Percentiles rank a stretch among this genome's conserved stretches.
These are phyloP conservation scores for Ennomos quercinarius DNA, from an alignment of 2,888 invertebrate genomes.

Conservation along the genomic window DNA sequence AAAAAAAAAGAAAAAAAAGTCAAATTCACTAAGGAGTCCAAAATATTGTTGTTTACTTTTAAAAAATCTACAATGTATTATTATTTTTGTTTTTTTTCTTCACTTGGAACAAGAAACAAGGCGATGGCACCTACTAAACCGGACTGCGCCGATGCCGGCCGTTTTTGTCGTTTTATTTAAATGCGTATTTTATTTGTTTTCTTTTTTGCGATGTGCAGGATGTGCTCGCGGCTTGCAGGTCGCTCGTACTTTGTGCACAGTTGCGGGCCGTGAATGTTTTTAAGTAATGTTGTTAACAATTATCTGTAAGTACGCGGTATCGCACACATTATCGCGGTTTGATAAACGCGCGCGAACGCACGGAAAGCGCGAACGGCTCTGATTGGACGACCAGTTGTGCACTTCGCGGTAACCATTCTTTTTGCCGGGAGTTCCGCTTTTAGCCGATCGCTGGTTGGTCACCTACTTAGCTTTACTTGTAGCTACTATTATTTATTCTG, in stretches of 20 bases:
- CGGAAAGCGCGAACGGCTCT: constrained; percentile 72
- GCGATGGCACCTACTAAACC: constrained; percentile 59
- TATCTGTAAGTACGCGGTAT: constrained; percentile 56
- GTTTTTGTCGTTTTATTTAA: constrained; percentile 67
- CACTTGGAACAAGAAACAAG: constrained; percentile 51
- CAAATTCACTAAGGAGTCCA: no score
- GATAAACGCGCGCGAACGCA: constrained; percentile 75
- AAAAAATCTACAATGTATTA: constrained; percentile 2
- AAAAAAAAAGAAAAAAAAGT: no score
- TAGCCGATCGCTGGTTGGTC: constrained; percentile 46
- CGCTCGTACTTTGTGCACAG: constrained; percentile 57
- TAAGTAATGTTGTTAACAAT: constrained; percentile 67
- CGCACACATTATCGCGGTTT: constrained; percentile 65
- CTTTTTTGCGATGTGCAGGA: constrained; percentile 53
- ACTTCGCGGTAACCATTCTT: constrained; percentile 46
- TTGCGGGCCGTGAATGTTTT: constrained; percentile 54
- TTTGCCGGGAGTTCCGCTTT: constrained; percentile 73
- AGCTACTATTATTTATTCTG: no score
- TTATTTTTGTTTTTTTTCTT: constrained; percentile 45
- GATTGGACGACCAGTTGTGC: constrained; percentile 68
- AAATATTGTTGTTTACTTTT: background rate
- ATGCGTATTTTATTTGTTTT: constrained; percentile 56
- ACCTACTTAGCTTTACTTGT: constrained; percentile 24
- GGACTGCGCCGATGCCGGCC: constrained; percentile 47
- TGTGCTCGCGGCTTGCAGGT: constrained; percentile 63